Evolutionary conservation across 1,140 invertebrate genomes (phyloP).

Genomic region (Micrasema minimum): DNA sequence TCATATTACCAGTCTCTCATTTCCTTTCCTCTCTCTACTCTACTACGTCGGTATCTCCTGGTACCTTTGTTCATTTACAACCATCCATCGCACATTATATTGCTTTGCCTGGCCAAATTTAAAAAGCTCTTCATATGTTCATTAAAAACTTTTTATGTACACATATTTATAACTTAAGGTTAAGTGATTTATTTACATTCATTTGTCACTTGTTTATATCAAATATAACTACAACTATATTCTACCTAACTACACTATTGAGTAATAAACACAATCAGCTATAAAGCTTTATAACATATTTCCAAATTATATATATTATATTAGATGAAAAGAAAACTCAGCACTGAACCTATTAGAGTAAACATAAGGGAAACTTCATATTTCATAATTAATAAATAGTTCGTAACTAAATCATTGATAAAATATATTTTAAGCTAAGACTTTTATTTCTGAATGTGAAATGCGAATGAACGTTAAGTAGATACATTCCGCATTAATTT

Average conservation of each 20-base stretch:
- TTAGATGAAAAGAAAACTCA: constrained; percentile 14
- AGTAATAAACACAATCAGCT: constrained; percentile 25
- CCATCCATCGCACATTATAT: constrained; percentile 17
- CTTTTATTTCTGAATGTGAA: constrained; percentile 5
- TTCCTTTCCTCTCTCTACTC: too few species aligned
- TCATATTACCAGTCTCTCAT: not conserved
- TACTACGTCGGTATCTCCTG: too few species aligned
- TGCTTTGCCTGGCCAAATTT: constrained; percentile 36
- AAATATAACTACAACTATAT: constrained; percentile 36
- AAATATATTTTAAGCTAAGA: constrained; percentile 37
- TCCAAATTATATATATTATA: constrained; percentile 13
- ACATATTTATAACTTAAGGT: constrained; percentile 48
- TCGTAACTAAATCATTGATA: constrained; percentile 30
- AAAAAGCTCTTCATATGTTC: constrained; percentile 47
- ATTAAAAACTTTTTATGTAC: constrained; percentile 41
- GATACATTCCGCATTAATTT: constrained; percentile 22
- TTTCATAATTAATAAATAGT: constrained; percentile 35
- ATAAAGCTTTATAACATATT: constrained; percentile 1
- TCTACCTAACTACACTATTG: constrained; percentile 12
- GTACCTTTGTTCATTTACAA: constrained; percentile 29
- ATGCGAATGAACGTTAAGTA: too few species aligned
- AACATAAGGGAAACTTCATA: constrained; percentile 14
- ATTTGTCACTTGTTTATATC: constrained; percentile 32
- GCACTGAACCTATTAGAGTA: not conserved
- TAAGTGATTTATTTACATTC: constrained; percentile 50